Conservation (phyloP, 2,888 invertebrate genomes). For the Ligdia adustata region DNA sequence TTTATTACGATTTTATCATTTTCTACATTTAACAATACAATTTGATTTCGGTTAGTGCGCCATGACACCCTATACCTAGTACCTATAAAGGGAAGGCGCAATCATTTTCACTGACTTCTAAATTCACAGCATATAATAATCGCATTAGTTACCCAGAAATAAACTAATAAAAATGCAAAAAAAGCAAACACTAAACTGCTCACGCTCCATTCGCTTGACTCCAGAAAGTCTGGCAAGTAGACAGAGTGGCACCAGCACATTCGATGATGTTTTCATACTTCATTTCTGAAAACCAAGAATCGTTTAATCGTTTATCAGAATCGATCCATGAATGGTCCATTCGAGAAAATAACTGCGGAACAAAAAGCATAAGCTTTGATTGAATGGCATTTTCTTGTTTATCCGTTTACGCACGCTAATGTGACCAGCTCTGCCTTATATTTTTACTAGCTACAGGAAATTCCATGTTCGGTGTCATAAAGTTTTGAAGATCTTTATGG, state of each 20-base stretch:
- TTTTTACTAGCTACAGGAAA: no score
- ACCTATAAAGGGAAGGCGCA: no score
- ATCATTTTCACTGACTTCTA: no score
- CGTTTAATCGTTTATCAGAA: conserved; percentile 30
- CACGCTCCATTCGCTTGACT: background rate
- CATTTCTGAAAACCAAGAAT: conserved; percentile 10
- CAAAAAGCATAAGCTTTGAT: conserved; percentile 1
- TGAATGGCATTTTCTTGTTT: conserved; percentile 9
- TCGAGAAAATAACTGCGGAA: conserved; percentile 30
- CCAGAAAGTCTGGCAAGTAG: conserved; percentile 12
- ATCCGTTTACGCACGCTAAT: conserved; percentile 14
- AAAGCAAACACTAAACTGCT: background rate
- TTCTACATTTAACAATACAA: no score
- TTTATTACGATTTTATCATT: no score
- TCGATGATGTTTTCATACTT: conserved; percentile 28
- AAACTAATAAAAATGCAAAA: background rate
- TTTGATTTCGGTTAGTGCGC: no score
- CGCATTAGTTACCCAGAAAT: background rate
- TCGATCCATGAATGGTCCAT: conserved; percentile 16
- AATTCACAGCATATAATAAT: no score
- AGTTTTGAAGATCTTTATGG: no score
- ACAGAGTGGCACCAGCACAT: conserved; percentile 23
- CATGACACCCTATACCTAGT: no score
- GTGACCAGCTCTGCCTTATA: conserved; percentile 6
- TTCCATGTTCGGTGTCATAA: no score